Conservation (phyloP, 2,888 invertebrate genomes). For the Volucella inflata region DNA sequence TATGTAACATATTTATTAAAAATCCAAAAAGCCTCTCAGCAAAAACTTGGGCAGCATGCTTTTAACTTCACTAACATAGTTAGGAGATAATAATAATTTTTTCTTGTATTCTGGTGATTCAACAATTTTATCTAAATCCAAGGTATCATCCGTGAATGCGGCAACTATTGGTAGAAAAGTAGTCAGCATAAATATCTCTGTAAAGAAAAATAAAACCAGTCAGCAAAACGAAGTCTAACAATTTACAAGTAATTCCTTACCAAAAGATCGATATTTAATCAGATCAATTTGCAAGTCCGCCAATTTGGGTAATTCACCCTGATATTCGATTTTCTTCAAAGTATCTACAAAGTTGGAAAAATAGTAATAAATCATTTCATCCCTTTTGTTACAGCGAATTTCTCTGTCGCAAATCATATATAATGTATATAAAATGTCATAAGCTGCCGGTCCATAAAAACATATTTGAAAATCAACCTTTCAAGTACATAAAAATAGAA, state of each 20-base stretch:
- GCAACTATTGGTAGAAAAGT: conserved; percentile 2
- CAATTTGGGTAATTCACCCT: conserved; percentile 77
- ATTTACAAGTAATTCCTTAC: conserved; percentile 63
- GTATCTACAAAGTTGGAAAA: conserved; percentile 76
- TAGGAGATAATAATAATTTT: no score
- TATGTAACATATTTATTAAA: no score
- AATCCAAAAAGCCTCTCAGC: no score
- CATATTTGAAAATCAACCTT: conserved; percentile 79
- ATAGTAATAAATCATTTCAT: conserved; percentile 78
- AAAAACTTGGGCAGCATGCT: no score
- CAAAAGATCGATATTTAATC: conserved; percentile 74
- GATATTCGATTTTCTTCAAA: conserved; percentile 76
- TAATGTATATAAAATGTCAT: conserved; percentile 78
- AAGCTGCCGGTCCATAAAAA: conserved; percentile 76
- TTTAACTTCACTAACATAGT: no score
- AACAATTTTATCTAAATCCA: conserved; percentile 18
- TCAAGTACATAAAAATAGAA: no score
- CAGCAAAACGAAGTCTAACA: neutral
- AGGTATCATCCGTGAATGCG: conserved; percentile 33
- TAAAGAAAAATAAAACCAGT: neutral
- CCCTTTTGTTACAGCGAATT: conserved; percentile 71
- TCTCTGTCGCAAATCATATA: conserved; percentile 77
- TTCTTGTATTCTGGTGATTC: conserved; percentile 18
- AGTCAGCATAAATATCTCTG: conserved; percentile 25
- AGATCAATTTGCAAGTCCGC: conserved; percentile 76